Evolutionary conservation across 2,888 invertebrate genomes (phyloP), one percentile per base, ranked within the genome.

Genomic region (Camptogramma bilineatum): DNA sequence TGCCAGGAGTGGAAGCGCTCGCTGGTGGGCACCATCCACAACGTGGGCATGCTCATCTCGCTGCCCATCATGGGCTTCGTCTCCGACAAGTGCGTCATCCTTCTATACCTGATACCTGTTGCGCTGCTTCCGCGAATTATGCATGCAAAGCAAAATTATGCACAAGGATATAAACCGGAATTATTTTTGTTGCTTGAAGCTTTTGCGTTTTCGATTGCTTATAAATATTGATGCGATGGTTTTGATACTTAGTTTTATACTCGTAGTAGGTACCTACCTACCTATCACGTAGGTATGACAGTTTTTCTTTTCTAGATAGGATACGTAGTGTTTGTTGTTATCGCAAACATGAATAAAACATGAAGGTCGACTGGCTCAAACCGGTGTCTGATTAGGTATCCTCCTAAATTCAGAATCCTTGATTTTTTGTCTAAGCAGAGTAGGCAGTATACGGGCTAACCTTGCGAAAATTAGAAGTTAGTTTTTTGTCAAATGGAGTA

Each of bases 1-100:
- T 96, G 96, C 73, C 93, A 94, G 64, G 93, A 94, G 66, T 95
- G 95, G 95, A 95, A 94, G 85, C 88, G 95, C 63, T 93, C 95
- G 0, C 76, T 96, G 75, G 94, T 95, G 71, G 96, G 96, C 46
- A 95, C 95, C 7, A 85, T 95, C 52, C 95, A 95, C 83, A 95
- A 94, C 79, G 77, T 94, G 34, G 95, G 95, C 51, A 95, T 95
- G 86, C 94, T 95, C 70, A 88, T 95, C 58, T 95, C 95, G 1
- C 82, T 95, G 73, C 95, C 95, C 31, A 90, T 95, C 71, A 92
- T 95, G 74, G 95, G 96, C 51, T 91, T 94, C 66, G 79, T 95
- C 47, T 96, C 96, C 0, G 96, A 96, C 85, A 94, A 91, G 95
- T 95, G 80, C 16, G 71, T 66, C 64, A 53, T 7, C 21, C 48